phyloP scores from a whole-genome alignment of 2,888 invertebrate species.

The Strigamia crassipes region DNA sequence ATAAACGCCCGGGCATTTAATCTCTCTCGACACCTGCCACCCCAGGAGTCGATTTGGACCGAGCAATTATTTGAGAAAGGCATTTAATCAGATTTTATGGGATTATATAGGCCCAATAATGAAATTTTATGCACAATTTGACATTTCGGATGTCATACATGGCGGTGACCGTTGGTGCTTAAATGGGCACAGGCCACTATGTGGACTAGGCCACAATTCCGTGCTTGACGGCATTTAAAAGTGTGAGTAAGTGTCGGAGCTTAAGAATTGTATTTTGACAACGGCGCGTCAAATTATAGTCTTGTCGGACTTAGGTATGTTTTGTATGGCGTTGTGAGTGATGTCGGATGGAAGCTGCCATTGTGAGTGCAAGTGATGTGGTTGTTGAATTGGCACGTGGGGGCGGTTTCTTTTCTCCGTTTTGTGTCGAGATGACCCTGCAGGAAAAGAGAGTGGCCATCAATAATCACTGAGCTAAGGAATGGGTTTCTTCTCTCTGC shows the following conservation, averaged over 20 bases:
- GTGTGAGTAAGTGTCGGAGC: background rate
- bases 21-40: too few species aligned
- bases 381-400: conserved; percentile 22
- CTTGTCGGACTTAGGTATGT: background rate
- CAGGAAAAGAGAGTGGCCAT: background rate
- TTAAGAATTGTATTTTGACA: background rate
- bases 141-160: too few species aligned
- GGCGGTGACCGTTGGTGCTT: too few species aligned
- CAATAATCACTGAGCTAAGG: background rate
- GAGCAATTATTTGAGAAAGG: too few species aligned
- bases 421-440: background rate
- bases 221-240: too few species aligned
- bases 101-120: too few species aligned
- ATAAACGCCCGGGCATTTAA: too few species aligned
- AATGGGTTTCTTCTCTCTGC: background rate
- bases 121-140: too few species aligned
- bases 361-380: conserved; percentile 20
- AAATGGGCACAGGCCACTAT: too few species aligned
- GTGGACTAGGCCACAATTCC: too few species aligned
- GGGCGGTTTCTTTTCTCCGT: background rate
- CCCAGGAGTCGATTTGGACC: too few species aligned
- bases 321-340: background rate
- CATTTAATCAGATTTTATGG: too few species aligned
- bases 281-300: background rate
- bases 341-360: background rate